Evolutionary conservation across 2,797 vertebrate genomes (phyloP), one percentile per base, ranked within the genome.

Genomic region (Staurois parvus): DNA sequence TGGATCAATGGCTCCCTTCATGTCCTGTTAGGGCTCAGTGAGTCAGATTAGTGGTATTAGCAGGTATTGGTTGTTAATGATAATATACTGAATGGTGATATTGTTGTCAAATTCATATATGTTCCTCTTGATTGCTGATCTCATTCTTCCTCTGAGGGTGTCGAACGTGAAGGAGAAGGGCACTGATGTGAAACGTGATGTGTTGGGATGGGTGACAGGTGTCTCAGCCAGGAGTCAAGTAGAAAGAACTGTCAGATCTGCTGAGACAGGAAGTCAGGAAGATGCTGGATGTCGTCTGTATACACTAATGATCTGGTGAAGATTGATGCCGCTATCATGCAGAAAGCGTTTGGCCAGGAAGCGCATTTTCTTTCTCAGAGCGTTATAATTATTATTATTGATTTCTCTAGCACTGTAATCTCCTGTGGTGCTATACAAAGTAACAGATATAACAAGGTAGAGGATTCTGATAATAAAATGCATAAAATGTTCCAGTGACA

Each of bases 131-230:
- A 24, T 9, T 59, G 9, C 21, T 8, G 52, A 59, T 59, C 21
- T 59, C 52, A 24, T 59, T 59, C 52, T 59, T 19, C 21, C 3
- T 21, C 17, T 19, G 6, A 59, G 52, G 52, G 1, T 19, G 48
- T 52, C 48, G 4, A 52, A 52, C 48, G 4, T 12, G 21, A 28
- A 28, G 30, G 12, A 37, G 15, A 12, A 28, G 45, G 76, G 12
- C 64, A 24, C 8, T 78, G 64, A 68, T 68, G 77, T 17, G 62
- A 79, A 30, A 48, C 4, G 1, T 48, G 77, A 79, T 79, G 26
- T 32, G 40, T 45, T 30, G 5, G 12, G 77, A 68, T 64, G 1
- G 42, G 9, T 79, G 64, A 29, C 62, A 69, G 77, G 76, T 40
- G 62, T 26, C 70, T 40, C 12, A 19, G n/a, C n/a, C 64, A 13